Evolutionary conservation across 2,797 vertebrate species (phyloP), one percentile per base, ranked within the genome.

Genomic region (Mus minutoides): DNA sequence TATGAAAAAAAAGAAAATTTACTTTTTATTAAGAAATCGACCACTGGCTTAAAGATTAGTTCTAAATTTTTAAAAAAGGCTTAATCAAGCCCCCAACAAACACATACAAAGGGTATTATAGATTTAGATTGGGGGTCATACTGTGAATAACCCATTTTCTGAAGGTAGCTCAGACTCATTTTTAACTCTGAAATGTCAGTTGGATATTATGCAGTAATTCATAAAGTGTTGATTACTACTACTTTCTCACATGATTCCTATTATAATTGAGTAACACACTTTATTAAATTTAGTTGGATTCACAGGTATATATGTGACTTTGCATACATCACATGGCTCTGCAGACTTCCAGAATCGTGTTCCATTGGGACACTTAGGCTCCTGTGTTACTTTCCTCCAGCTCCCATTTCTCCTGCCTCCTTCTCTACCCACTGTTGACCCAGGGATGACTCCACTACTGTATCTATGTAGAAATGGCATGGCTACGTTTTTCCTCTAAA

Each of bases 181-280:
- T 95, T 46, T 89, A 84, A 24, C 76, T 85, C 82, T 64, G 54
- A 95, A 90, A 84, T 8, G 12, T 82, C 37, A 26, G 13, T 56
- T 84, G 34, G 31, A 73, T 93, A 95, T 29, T 78, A n/a, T 31
- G 17, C n/a, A 85, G 52, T 77, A 91, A 76, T 73, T 26, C 91
- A 71, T 58, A 60, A 75, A 87, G 60, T 73, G 8, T 6, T 87
- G 19, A 43, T 84, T 76, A 58, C 34, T 91, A 78, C 37, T 80
- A 77, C 2, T 19, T 73, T 90, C 79, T 62, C 94, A 85, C 76
- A 56, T 95, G 67, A 37, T 29, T 64, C 13, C 58, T 37, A 90
- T 58, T 77, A 0, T 93, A 60, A 90, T 87, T 88, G 10, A 96
- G 31, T 58, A 78, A 92, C 22, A 31, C 3, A 76, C 12, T 62